Conservation (phyloP, 2,113 vertebrate species). For the Trichechus manatus region DNA sequence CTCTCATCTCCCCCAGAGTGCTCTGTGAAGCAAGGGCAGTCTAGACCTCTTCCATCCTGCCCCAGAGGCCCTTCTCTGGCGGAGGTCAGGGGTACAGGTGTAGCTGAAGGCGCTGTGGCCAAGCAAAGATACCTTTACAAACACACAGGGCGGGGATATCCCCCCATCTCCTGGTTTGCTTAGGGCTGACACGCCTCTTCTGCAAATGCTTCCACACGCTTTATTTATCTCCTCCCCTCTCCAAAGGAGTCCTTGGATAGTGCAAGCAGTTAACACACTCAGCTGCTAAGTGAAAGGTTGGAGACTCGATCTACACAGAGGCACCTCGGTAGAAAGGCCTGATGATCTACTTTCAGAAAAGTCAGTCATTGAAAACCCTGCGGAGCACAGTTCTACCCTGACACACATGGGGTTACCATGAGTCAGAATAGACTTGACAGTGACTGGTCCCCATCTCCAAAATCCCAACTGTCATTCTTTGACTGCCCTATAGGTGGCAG, state of each 20-base stretch:
- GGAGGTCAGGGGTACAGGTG: neutral
- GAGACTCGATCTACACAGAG: neutral
- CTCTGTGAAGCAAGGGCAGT: neutral
- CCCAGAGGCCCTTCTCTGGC: accelerated
- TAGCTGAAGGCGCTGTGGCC: neutral
- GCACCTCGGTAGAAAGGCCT: neutral
- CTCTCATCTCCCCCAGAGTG: accelerated
- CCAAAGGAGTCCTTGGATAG: neutral
- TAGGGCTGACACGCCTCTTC: accelerated
- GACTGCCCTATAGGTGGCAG: neutral
- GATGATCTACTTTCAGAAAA: neutral
- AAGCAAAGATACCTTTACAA: accelerated
- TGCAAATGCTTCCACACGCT: accelerated
- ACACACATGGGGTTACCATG: too few relatives aligned
- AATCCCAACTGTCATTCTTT: neutral
- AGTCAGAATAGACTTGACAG: too few relatives aligned
- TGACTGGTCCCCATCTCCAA: neutral
- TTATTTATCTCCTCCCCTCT: neutral
- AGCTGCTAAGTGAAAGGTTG: neutral
- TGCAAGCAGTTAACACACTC: neutral
- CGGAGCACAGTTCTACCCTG: too few relatives aligned
- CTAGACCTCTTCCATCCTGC: neutral
- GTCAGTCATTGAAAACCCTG: neutral
- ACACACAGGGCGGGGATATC: neutral
- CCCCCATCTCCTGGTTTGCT: neutral